Percentiles rank a stretch among this genome's conserved stretches.
phyloP scores from a whole-genome alignment of 2,113 vertebrate genomes.

The Charina bottae region DNA sequence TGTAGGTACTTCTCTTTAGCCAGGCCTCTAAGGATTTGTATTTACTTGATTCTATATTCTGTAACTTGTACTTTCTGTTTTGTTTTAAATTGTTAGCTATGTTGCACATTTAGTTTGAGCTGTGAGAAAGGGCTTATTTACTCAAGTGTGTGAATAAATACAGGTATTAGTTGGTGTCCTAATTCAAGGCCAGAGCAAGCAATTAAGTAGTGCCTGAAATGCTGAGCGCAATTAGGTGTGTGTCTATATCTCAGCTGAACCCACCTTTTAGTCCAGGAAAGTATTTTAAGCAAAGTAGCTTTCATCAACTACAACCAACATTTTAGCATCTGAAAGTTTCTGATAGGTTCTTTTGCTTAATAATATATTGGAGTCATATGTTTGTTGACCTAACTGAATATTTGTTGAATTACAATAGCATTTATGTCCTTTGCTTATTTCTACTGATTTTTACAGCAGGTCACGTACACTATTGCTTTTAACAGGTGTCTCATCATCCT shows the following conservation, averaged over 20 bases:
- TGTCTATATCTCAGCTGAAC: background rate
- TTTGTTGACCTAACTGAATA: background rate
- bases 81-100: background rate
- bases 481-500: conserved; percentile 96
- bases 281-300: background rate
- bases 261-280: background rate
- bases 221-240: background rate
- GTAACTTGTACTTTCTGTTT: background rate
- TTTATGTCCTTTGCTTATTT: background rate
- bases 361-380: background rate
- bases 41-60: background rate
- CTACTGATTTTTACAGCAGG: background rate
- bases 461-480: background rate
- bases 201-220: background rate
- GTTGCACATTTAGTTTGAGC: background rate
- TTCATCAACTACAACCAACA: background rate
- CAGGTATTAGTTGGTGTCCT: background rate
- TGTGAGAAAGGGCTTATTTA: background rate
- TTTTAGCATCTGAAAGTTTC: background rate
- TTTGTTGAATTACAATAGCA: background rate
- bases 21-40: background rate
- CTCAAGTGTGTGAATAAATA: background rate
- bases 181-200: background rate
- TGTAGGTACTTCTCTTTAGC: background rate
- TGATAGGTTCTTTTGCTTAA: background rate